Base-by-base conservation (phyloP, 1,140 invertebrate species). In the Caenorhabditis latens region DNA sequence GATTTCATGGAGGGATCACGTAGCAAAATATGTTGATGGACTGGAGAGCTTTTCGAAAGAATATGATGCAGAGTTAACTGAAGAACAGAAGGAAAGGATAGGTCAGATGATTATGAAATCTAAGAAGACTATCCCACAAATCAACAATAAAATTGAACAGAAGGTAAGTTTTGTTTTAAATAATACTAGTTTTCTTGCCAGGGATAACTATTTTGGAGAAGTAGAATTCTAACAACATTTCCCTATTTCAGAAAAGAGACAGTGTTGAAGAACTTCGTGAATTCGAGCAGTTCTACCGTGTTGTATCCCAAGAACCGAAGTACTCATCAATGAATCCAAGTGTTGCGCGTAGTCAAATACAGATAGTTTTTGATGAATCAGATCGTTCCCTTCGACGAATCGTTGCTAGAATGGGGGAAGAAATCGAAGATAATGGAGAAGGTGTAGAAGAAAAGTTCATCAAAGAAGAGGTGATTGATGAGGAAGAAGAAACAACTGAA, bases 301-400 rank as follows among this genome's bases (percentile, higher is more conserved):
- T 79, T 19, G 8, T 79, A 7, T 21, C n/a, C 0, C 50, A 79
- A 79, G 71, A 79, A 7, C 71, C 40, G 8, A 79, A 79, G n/a
- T 79, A 50, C 11, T 8, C 7, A 8, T 6, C 50, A 50, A 46
- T 79, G 71, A 46, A 42, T 4, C 21, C 71, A 24, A 2, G 43
- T 24, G 71, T 50, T 4, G 71, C 71, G 7, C 43, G 71, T 46
- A 79, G 46, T 50, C 46, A 79, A 53, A 79, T 79, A 24, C 71
- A 53, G 5, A 8, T 6, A 9, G 4, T 79, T 50, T 79, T n/a
- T n/a, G 46, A 79, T 50, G 71, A 79, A 53, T 50, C 71, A n/a
- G n/a, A 79, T 50, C 32, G 19, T 48, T n/a, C 21, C 53, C 13
- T 79, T n/a, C 13, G 71, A 11, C 19, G 46, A 50, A 50, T 79